A percentile compares a stretch with the other conserved stretches of the same genome.
These are phyloP conservation scores for Trachurus trachurus DNA, from an alignment of 2,797 vertebrate genomes.

Conservation along the genomic window DNA sequence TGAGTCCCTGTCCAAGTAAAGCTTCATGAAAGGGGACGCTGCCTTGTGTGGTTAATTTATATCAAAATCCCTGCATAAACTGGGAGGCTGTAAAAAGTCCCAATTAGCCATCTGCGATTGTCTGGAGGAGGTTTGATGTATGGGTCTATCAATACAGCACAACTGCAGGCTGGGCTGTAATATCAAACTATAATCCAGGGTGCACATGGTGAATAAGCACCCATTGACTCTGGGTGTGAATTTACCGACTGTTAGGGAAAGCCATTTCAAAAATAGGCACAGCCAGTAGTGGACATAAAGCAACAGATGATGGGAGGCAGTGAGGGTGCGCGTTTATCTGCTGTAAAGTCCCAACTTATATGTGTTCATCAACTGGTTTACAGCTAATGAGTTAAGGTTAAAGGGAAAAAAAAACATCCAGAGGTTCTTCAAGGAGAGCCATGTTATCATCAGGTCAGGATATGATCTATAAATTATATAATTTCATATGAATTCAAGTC, in stretches of 20 bases:
- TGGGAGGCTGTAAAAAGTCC: constrained; percentile 76
- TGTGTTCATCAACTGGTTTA: constrained; percentile 39
- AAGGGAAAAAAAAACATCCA: constrained; percentile 9
- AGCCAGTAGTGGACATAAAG: constrained; percentile 49
- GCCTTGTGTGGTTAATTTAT: constrained; percentile 78
- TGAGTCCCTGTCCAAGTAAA: constrained; percentile 69
- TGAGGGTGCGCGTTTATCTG: constrained; percentile 49
- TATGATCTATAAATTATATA: no score
- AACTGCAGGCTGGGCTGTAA: constrained; percentile 69
- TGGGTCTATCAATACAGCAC: constrained; percentile 75
- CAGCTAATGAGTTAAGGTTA: constrained; percentile 29
- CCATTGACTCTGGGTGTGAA: constrained; percentile 59
- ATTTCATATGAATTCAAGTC: no score
- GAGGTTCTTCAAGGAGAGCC: constrained; percentile 33
- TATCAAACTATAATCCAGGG: constrained; percentile 66
- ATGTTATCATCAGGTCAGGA: no score
- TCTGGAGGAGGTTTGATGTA: constrained; percentile 77
- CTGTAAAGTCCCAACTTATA: constrained; percentile 51
- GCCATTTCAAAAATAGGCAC: constrained; percentile 33
- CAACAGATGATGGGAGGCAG: constrained; percentile 45
- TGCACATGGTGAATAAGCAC: constrained; percentile 67
- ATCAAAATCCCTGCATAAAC: constrained; percentile 78
- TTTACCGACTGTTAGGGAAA: constrained; percentile 69
- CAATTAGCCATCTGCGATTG: constrained; percentile 83
- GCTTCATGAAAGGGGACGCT: constrained; percentile 60